Conservation (phyloP, 2,113 vertebrate species). For the Pygoscelis adeliae region DNA sequence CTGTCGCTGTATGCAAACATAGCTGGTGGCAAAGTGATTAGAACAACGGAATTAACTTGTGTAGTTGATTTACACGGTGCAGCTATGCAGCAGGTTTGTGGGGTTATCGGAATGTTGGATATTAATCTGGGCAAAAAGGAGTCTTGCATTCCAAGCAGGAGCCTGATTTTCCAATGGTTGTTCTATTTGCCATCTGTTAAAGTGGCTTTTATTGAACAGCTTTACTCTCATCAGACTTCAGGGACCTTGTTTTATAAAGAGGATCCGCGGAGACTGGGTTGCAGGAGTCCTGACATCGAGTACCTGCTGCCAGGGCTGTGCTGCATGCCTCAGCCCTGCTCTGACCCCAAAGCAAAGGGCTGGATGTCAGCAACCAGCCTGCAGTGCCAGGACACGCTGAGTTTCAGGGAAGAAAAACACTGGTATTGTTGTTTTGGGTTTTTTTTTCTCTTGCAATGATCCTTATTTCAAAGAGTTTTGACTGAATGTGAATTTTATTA, state of each 20-base stretch:
- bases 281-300: not conserved
- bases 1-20: not conserved
- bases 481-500: not conserved
- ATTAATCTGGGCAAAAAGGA: not conserved
- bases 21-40: not conserved
- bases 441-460: not conserved
- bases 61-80: not conserved
- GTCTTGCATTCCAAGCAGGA: not conserved
- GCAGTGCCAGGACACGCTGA: not conserved
- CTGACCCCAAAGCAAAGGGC: not conserved
- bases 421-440: too few relatives aligned
- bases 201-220: conserved; percentile 17
- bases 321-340: not conserved
- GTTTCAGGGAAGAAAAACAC: not conserved
- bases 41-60: not conserved
- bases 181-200: not conserved
- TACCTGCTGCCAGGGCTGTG: not conserved
- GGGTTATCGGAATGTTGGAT: not conserved
- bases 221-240: conserved; percentile 2
- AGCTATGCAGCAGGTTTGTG: not conserved
- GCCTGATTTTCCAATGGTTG: not conserved
- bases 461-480: conserved; percentile 1
- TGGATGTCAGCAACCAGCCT: not conserved
- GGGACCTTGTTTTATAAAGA: conserved; percentile 38
- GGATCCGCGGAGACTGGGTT: not conserved